These are phyloP conservation scores for Esox lucius DNA, from an alignment of 2,797 vertebrate genomes.

Conservation along the genomic window DNA sequence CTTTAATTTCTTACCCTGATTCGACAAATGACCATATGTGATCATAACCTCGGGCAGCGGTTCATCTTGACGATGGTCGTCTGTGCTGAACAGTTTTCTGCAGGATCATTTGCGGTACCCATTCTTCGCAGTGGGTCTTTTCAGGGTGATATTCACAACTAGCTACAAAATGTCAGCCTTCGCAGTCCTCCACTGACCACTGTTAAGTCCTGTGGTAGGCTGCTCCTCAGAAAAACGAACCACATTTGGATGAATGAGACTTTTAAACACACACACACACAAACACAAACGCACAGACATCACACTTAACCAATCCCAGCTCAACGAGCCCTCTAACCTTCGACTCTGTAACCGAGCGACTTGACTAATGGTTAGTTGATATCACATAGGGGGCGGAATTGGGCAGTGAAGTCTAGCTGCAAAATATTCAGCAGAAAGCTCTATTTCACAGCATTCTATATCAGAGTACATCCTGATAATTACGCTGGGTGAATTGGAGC, in stretches of 20 bases:
- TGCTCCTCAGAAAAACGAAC: conserved; percentile 13
- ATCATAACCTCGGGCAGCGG: conserved; percentile 44
- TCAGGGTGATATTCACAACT: conserved; percentile 6
- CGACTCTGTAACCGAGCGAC: conserved; percentile 4
- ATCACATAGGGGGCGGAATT: not conserved
- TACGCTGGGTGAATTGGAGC: not conserved
- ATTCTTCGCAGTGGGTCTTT: conserved; percentile 28
- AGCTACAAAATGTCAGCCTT: not conserved
- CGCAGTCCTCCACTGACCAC: not conserved
- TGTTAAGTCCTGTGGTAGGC: not conserved
- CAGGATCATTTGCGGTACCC: conserved; percentile 34
- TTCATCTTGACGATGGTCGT: conserved; percentile 32
- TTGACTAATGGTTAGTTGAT: not conserved
- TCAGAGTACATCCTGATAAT: not conserved
- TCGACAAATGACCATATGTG: conserved; percentile 22
- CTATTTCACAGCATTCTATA: too few relatives aligned
- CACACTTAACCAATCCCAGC: conserved; percentile 54
- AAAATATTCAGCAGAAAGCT: too few relatives aligned
- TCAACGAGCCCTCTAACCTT: conserved; percentile 20
- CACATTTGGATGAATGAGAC: not conserved
- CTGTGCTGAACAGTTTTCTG: not conserved
- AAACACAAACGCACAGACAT: conserved; percentile 42
- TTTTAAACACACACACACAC: not conserved
- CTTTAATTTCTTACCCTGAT: not conserved
- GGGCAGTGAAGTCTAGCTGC: not conserved